Evolutionary conservation across 2,797 vertebrate species (phyloP).

Genomic region (Potorous gilbertii): DNA sequence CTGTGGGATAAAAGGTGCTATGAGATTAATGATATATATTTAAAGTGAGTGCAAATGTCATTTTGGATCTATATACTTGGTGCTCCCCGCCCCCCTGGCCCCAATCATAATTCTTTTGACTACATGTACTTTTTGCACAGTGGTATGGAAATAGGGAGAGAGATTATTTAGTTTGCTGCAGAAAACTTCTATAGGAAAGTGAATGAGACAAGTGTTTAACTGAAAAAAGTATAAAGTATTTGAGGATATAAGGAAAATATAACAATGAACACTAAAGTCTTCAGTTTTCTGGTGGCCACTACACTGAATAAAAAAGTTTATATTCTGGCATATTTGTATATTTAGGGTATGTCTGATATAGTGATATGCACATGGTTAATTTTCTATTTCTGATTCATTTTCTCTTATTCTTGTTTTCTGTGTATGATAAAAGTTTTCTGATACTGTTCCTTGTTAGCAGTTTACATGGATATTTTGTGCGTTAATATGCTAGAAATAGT

Average conservation of each 20-base stretch:
- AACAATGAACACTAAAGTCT: constrained; percentile 47
- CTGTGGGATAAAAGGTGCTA: constrained; percentile 39
- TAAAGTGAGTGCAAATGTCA: constrained; percentile 54
- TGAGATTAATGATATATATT: constrained; percentile 32
- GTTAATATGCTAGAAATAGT: not conserved
- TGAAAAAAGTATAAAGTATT: constrained; percentile 9
- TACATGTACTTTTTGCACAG: constrained; percentile 4
- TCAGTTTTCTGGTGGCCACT: constrained; percentile 37
- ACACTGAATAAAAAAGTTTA: constrained; percentile 29
- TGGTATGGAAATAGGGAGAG: constrained; percentile 23
- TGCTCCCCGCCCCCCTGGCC: not conserved
- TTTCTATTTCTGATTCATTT: constrained; percentile 21
- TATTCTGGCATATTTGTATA: constrained; percentile 39
- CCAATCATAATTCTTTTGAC: constrained; percentile 33
- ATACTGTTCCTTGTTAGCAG: constrained; percentile 55
- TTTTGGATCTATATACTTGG: constrained; percentile 1
- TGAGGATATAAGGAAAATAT: constrained; percentile 35
- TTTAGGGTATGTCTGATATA: constrained; percentile 41
- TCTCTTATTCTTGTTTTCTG: constrained; percentile 68
- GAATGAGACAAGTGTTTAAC: constrained; percentile 54
- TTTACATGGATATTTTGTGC: not conserved
- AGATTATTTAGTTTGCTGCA: constrained; percentile 52
- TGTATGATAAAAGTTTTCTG: constrained; percentile 67
- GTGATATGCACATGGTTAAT: constrained; percentile 54
- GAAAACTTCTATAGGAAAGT: constrained; percentile 60